Evolutionary conservation across 2,888 invertebrate genomes (phyloP), one percentile per base, ranked within the genome.

Genomic region (Diplolepis rosae): DNA sequence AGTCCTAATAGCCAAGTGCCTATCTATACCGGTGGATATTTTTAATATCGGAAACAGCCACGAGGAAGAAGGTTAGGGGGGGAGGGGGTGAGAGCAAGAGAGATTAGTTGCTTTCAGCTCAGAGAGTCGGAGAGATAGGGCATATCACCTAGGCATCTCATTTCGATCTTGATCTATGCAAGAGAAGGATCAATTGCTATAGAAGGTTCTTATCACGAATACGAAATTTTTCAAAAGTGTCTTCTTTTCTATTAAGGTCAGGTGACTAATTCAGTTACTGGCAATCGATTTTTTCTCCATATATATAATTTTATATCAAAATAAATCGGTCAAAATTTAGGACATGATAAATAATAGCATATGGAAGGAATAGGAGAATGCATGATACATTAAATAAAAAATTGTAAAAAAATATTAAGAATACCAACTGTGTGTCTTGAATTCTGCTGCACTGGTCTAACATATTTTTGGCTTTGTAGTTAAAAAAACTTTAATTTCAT

Each of bases 21-120:
- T 84, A 84, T 84, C 83, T 82, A 54, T 61, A 75, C 79, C 75
- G 77, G 77, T 75, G 77, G 81, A 79, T 83, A 85, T 84, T 86
- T 86, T 86, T 85, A 84, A 85, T 85, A 85, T 83, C 82, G 81
- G 73, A 77, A 84, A 82, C 77, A 80, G 75, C 77, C 77, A 71
- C 74, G 73, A 74, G 82, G 76, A 78, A 78, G 72, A 77, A 68
- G 54, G 72, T 70, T 75, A 74, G 76, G 75, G 72, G 70, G 75
- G 74, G 77, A 73, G 70, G 42, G 70, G 73, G 70, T 45, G 66
- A 50, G 51, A 65, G 48, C 32, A 18, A 54, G 32, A 32, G 18
- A 54, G 18, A 54, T 54, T 18, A 54, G 30, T 69, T 80, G 78
- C 77, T 77, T 74, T 74, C 74, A 73, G 65, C 71, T 24, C 75